Percentiles rank a stretch among this genome's conserved stretches.
These are phyloP conservation scores for Tetropium fuscum DNA, from an alignment of 2,888 invertebrate species.

Conservation along the genomic window DNA sequence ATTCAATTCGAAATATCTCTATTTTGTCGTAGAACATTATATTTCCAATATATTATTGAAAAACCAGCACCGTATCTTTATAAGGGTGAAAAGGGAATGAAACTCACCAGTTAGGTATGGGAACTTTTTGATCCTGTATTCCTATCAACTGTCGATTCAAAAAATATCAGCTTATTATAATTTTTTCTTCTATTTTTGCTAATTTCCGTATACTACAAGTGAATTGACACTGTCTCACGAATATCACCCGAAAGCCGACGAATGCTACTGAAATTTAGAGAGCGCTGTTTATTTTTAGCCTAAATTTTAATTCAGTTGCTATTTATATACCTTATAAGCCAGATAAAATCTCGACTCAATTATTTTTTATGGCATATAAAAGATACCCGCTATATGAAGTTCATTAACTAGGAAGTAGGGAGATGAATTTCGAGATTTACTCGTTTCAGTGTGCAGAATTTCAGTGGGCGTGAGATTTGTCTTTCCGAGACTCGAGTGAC, in stretches of 20 bases:
- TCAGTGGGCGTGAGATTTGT: not conserved
- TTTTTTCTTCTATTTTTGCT: not conserved
- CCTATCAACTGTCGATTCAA: not conserved
- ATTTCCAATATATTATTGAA: too few species aligned
- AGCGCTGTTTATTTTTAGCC: not conserved
- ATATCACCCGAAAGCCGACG: too few species aligned
- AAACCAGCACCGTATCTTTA: too few species aligned
- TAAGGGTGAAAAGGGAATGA: too few species aligned
- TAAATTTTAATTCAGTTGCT: not conserved
- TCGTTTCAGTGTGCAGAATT: not conserved
- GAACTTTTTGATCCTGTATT: too few species aligned
- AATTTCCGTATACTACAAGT: not conserved
- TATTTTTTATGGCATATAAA: constrained; percentile 1
- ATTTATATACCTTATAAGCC: not conserved
- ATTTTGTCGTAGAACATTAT: too few species aligned
- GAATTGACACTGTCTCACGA: too few species aligned
- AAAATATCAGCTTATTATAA: not conserved
- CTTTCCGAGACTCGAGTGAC: not conserved
- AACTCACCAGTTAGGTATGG: too few species aligned
- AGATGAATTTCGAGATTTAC: not conserved
- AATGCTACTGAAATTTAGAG: not conserved
- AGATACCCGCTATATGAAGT: not conserved
- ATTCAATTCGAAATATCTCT: too few species aligned
- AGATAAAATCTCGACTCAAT: not conserved
- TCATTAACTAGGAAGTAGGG: not conserved